phyloP scores from a whole-genome alignment of 37 sponge, comb jelly and placozoan species.

The Petrosia ficiformis region DNA sequence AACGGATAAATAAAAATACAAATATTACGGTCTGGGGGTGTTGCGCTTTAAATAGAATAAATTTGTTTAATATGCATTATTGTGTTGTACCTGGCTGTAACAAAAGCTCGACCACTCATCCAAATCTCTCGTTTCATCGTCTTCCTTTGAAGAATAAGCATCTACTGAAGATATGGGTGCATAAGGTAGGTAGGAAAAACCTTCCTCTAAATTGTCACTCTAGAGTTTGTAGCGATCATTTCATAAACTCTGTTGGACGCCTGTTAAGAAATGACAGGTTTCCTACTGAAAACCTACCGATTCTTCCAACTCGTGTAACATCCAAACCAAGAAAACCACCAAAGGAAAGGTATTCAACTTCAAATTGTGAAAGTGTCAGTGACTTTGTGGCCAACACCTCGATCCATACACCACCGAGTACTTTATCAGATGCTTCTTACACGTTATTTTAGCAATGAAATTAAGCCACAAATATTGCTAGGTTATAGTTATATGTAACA shows the following conservation, averaged over 20 bases:
- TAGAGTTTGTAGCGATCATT: background rate
- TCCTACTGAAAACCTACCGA: too few species aligned
- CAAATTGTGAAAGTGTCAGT: too few species aligned
- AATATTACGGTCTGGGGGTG: conserved; percentile 30
- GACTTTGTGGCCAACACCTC: too few species aligned
- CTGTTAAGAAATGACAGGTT: background rate
- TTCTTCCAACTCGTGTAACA: too few species aligned
- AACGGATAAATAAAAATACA: background rate
- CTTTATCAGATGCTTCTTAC: too few species aligned
- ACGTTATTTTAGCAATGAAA: too few species aligned
- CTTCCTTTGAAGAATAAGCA: conserved; percentile 49
- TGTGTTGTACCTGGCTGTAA: conserved; percentile 42
- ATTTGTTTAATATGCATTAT: conserved; percentile 6
- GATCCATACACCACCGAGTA: too few species aligned
- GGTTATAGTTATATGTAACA: too few species aligned
- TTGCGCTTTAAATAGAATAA: conserved; percentile 20
- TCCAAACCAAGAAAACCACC: background rate
- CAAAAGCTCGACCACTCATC: conserved; percentile 2
- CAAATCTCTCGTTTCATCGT: conserved; percentile 22
- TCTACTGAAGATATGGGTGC: conserved; percentile 31
- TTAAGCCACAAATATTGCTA: too few species aligned
- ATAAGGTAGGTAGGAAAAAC: conserved; percentile 22
- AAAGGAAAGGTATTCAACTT: background rate
- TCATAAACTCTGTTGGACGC: background rate
- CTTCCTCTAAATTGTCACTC: background rate